These are phyloP conservation scores for Macropis europaea DNA, from an alignment of 2,888 invertebrate species.

Conservation along the genomic window DNA sequence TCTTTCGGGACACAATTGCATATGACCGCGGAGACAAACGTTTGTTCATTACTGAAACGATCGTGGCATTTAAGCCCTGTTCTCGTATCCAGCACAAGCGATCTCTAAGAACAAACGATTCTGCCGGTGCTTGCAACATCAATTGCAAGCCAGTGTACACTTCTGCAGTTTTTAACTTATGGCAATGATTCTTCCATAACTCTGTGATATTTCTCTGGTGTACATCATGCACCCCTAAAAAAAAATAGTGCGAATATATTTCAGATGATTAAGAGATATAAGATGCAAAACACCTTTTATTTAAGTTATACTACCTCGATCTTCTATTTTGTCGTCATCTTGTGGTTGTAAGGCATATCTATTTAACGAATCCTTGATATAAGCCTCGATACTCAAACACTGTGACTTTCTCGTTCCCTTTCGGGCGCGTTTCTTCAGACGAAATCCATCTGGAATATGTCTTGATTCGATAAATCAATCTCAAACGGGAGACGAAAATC, in stretches of 20 bases:
- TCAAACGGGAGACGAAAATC: not conserved
- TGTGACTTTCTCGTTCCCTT: constrained; percentile 76
- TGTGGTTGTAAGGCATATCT: constrained; percentile 65
- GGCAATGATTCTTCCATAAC: constrained; percentile 66
- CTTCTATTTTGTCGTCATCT: constrained; percentile 3
- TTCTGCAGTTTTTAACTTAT: constrained; percentile 65
- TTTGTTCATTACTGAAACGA: constrained; percentile 67
- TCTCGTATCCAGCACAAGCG: constrained; percentile 72
- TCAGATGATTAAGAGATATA: too few species aligned
- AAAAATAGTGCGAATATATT: too few species aligned
- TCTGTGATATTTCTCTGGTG: constrained; percentile 45
- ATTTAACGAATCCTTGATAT: constrained; percentile 67
- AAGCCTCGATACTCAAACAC: constrained; percentile 69
- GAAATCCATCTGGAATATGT: constrained; percentile 65
- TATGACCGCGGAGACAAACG: constrained; percentile 73
- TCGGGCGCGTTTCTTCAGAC: constrained; percentile 67
- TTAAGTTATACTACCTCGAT: constrained; percentile 7
- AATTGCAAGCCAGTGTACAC: constrained; percentile 75
- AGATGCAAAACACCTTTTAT: too few species aligned
- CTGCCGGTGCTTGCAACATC: constrained; percentile 73
- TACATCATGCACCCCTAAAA: constrained; percentile 10
- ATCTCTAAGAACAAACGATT: constrained; percentile 72
- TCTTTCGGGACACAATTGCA: constrained; percentile 71
- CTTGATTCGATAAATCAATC: not conserved
- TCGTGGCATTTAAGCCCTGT: constrained; percentile 60